Evolutionary conservation across 2,797 vertebrate genomes (phyloP), one percentile per base, ranked within the genome.

Genomic region (Mycteria americana): DNA sequence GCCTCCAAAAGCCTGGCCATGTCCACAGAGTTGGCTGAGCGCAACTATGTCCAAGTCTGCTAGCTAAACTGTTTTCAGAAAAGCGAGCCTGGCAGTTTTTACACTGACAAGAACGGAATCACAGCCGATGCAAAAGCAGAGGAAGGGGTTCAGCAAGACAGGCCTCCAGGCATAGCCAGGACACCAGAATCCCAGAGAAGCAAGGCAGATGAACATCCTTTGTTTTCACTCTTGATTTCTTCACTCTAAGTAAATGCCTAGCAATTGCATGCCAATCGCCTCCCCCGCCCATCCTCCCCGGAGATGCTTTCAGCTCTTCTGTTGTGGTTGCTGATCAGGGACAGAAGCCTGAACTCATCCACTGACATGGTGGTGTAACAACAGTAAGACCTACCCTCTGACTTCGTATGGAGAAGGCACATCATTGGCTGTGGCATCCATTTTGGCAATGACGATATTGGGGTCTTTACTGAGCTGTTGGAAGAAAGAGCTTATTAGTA

Each of bases 341-440:
- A 50, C 33, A 67, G 63, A 57, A 74, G 17, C 4, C 1, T 59
- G 48, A 63, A 18, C 22, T 51, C 57, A 6, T 3, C 33, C 31
- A 11, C 53, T 5, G 37, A 50, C 37, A 15, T 0, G 2, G 35
- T 2, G 18, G 15, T 21, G 11, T 28, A 69, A 67, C 31, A 43
- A 41, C 30, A 76, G 30, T 1, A 28, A 73, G 6, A 98, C 99
- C 98, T 97, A 99, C 99, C 99, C 99, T 97, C 98, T 98, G 98
- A 99, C 99, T 98, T 99, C 99, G 89, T 99, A 99, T 1, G 98
- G 98, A 92, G 99, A 98, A 89, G 99, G 99, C 95, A 99, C 99
- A 80, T 99, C 99, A 65, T 99, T 99, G 94, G 99, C 99, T 91
- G 99, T 99, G 87, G 99, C 99, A 10, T 99, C 99, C 99, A 99